phyloP scores from a whole-genome alignment of 2,113 vertebrate species.

The Urocolius indicus region DNA sequence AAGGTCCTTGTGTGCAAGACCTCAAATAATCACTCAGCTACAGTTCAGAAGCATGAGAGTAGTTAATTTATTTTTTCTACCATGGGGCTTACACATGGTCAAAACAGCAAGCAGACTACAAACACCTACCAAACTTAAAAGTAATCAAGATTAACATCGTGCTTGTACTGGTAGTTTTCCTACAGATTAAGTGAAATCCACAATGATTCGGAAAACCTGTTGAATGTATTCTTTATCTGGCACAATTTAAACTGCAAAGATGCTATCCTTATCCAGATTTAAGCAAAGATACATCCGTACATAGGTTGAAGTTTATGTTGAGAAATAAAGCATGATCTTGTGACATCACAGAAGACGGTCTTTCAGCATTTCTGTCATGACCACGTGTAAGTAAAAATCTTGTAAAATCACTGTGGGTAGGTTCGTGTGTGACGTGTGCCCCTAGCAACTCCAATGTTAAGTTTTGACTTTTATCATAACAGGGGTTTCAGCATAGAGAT shows the following conservation, averaged over 20 bases:
- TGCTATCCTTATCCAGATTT: background rate
- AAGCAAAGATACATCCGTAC: background rate
- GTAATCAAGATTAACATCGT: background rate
- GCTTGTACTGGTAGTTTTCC: background rate
- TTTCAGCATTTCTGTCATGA: rapidly evolving
- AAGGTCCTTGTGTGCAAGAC: background rate
- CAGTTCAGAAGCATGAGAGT: background rate
- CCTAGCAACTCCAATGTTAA: background rate
- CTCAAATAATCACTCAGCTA: background rate
- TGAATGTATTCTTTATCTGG: background rate
- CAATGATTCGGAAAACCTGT: rapidly evolving
- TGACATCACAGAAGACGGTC: background rate
- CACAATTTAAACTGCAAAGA: background rate
- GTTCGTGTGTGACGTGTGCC: rapidly evolving
- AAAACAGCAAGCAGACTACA: background rate
- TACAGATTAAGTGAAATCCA: background rate
- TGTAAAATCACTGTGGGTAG: background rate
- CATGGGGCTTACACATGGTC: background rate
- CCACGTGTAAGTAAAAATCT: background rate
- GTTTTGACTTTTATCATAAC: background rate
- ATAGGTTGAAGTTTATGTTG: background rate
- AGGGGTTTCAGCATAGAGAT: background rate
- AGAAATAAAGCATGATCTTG: background rate
- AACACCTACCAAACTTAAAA: background rate
- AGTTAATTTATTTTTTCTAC: background rate